Percentiles rank a stretch among this genome's conserved stretches.
Conservation (phyloP, 2,797 vertebrate species). For the Hyperoplus lanceolatus region DNA sequence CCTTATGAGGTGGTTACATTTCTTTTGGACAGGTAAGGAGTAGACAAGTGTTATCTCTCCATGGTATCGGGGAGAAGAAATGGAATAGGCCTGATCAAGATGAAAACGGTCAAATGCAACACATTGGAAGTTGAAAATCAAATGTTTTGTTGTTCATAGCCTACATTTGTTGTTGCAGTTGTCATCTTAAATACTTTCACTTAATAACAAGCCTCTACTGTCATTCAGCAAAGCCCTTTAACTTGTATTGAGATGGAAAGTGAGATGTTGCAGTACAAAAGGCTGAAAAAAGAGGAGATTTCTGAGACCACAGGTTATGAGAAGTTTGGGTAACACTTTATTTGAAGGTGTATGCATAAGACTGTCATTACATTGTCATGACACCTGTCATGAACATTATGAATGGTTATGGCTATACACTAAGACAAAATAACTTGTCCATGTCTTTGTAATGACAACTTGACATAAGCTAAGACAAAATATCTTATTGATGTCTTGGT, state of each 20-base stretch:
- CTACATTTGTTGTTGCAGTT: slow-evolving; percentile 28
- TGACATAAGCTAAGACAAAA: too few species aligned
- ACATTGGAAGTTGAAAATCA: slow-evolving; percentile 15
- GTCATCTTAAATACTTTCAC: slow-evolving; percentile 49
- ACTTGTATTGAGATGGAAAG: slow-evolving; percentile 4
- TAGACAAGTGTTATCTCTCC: too few species aligned
- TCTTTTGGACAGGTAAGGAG: too few species aligned
- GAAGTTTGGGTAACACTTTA: background rate
- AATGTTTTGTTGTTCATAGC: slow-evolving; percentile 28
- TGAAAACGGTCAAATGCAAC: slow-evolving; percentile 72
- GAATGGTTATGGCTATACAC: too few species aligned
- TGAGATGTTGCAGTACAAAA: background rate
- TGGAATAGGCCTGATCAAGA: slow-evolving; percentile 35
- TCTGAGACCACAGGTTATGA: slow-evolving; percentile 2
- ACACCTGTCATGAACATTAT: too few species aligned
- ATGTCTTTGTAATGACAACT: too few species aligned
- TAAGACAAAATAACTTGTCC: too few species aligned
- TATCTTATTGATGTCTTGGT: too few species aligned
- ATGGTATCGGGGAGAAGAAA: slow-evolving; percentile 29
- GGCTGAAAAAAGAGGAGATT: background rate
- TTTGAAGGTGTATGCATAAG: too few species aligned
- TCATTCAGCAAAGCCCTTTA: slow-evolving; percentile 42
- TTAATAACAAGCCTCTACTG: slow-evolving; percentile 28
- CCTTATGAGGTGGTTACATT: too few species aligned
- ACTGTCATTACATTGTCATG: too few species aligned